phyloP scores from a whole-genome alignment of 2,888 invertebrate species.

The Xestia rhomboidea region DNA sequence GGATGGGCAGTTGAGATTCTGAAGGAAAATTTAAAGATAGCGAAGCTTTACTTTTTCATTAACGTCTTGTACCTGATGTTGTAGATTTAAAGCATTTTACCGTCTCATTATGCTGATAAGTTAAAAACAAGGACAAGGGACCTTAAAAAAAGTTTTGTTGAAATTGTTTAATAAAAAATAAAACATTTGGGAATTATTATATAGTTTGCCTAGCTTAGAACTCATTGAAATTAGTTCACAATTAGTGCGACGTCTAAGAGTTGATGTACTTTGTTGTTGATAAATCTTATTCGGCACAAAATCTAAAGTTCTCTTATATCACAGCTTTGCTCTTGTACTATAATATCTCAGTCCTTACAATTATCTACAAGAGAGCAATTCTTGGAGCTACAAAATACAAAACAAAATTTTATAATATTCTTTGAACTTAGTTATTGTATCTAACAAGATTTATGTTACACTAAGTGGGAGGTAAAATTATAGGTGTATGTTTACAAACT shows the following conservation, averaged over 20 bases:
- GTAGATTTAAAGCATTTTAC: neutral
- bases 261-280: too few relatives aligned
- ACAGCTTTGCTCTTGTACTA: neutral
- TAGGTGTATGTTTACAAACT: neutral
- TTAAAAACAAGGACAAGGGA: too few relatives aligned
- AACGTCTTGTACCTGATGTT: neutral
- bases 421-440: conserved; percentile 10
- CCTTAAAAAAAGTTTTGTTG: too few relatives aligned
- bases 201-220: too few relatives aligned
- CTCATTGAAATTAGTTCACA: too few relatives aligned
- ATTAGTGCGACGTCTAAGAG: too few relatives aligned
- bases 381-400: conserved; percentile 2
- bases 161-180: too few relatives aligned
- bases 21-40: conserved; percentile 19
- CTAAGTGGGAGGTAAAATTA: neutral
- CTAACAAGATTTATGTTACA: conserved; percentile 15
- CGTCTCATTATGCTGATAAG: neutral
- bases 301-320: neutral
- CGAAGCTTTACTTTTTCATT: conserved; percentile 10
- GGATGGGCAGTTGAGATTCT: conserved; percentile 17
- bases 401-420: conserved; percentile 22
- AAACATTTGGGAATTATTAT: too few relatives aligned
- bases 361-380: conserved; percentile 4
- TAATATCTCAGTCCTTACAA: neutral
- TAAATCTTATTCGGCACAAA: neutral